Conservation (phyloP, 2,797 vertebrate species). For the Serranus cabrilla region DNA sequence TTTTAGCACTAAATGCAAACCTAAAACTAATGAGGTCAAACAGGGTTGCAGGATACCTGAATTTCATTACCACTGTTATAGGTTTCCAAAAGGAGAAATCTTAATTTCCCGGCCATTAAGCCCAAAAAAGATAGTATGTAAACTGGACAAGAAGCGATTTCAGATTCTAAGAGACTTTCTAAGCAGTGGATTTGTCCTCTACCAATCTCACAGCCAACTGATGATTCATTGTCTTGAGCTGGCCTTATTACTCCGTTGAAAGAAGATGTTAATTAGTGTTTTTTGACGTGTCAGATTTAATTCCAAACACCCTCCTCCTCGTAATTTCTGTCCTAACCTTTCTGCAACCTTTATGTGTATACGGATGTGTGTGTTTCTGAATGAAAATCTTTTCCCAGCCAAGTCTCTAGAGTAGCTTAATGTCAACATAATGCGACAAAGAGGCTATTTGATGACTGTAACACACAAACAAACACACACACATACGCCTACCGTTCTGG, state of each 20-base stretch:
- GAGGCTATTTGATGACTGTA: neutral
- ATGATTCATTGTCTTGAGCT: slow-evolving; percentile 57
- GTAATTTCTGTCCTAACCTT: slow-evolving; percentile 26
- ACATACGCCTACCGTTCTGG: slow-evolving; percentile 90
- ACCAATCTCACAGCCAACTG: slow-evolving; percentile 47
- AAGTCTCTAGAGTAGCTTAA: slow-evolving; percentile 10
- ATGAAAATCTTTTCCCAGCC: slow-evolving; percentile 11
- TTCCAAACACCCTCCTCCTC: slow-evolving; percentile 46
- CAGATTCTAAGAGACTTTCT: slow-evolving; percentile 16
- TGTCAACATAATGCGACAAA: slow-evolving; percentile 18
- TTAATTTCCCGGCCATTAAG: neutral
- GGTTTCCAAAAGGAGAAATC: neutral
- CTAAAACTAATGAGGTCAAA: slow-evolving; percentile 25
- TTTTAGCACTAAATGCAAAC: slow-evolving; percentile 39
- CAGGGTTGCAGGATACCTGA: neutral
- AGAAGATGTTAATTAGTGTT: slow-evolving; percentile 66
- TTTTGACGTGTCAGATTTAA: slow-evolving; percentile 54
- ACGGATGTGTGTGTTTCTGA: slow-evolving; percentile 1
- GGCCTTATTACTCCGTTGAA: slow-evolving; percentile 51
- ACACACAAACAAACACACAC: slow-evolving; percentile 17
- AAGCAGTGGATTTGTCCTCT: slow-evolving; percentile 46
- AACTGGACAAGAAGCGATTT: neutral
- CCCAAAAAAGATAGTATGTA: neutral
- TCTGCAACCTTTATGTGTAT: slow-evolving; percentile 12
- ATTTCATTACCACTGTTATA: neutral